Percentiles rank a stretch among this genome's conserved stretches.
Conservation (phyloP, 2,888 invertebrate genomes). For the Galerucella pusilla region DNA sequence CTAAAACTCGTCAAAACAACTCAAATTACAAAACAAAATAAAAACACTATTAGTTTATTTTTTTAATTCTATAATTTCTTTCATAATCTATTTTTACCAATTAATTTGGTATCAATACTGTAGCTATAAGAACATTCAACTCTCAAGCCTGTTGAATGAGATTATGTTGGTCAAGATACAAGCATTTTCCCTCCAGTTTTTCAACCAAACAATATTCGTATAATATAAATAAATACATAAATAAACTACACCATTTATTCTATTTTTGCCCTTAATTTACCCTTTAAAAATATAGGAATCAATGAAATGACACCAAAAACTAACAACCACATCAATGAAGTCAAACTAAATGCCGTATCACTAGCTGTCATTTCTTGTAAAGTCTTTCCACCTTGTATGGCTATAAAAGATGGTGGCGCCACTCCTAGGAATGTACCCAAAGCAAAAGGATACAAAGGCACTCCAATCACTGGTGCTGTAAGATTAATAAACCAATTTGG, state of each 20-base stretch:
- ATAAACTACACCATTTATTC: constrained; percentile 65
- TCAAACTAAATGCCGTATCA: constrained; percentile 88
- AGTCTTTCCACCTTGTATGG: constrained; percentile 97
- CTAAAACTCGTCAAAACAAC: neutral
- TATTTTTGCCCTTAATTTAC: constrained; percentile 81
- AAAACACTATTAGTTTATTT: too few relatives aligned
- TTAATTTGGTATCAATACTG: neutral
- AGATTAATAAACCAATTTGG: constrained; percentile 99
- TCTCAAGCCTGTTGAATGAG: too few relatives aligned
- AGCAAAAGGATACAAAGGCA: constrained; percentile 92
- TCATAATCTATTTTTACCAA: neutral
- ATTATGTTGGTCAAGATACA: too few relatives aligned
- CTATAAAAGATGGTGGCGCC: constrained; percentile 96
- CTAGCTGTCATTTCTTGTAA: constrained; percentile 91
- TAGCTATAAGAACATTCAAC: neutral
- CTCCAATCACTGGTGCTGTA: constrained; percentile 95
- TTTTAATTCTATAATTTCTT: neutral
- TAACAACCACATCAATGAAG: constrained; percentile 81
- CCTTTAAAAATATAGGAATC: constrained; percentile 88
- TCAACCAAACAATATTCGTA: too few relatives aligned
- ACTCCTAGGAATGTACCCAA: constrained; percentile 97
- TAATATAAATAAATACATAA: constrained; percentile 2
- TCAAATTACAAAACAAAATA: neutral
- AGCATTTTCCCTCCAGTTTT: too few relatives aligned
- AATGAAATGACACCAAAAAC: constrained; percentile 86